These are phyloP conservation scores for Brachionus calyciflorus DNA, from an alignment of 1,140 invertebrate species.

Conservation along the genomic window DNA sequence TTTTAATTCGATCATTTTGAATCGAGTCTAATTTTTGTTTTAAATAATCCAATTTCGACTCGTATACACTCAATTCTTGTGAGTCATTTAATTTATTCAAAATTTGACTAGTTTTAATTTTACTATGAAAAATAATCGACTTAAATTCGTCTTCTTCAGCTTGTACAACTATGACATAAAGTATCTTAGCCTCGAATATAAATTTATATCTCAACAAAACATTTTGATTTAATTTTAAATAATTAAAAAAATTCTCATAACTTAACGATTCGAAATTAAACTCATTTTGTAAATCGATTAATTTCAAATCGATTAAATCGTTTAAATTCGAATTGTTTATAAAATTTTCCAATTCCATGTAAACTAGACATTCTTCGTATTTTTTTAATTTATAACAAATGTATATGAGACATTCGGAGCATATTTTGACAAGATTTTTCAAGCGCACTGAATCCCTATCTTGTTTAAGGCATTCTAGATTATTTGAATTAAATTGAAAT, in stretches of 20 bases:
- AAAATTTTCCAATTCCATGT: slow-evolving; percentile 37
- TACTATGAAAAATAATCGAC: neutral
- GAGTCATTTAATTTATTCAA: neutral
- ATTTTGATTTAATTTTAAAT: neutral
- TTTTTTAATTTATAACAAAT: slow-evolving; percentile 15
- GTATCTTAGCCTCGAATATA: slow-evolving; percentile 26
- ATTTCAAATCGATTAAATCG: slow-evolving; percentile 19
- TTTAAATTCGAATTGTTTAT: slow-evolving; percentile 5
- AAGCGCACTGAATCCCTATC: neutral
- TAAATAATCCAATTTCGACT: neutral
- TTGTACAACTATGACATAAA: slow-evolving; percentile 2
- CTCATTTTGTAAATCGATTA: slow-evolving; percentile 11
- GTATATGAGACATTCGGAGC: slow-evolving; percentile 19
- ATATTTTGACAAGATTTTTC: neutral
- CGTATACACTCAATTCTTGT: neutral
- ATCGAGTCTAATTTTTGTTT: neutral
- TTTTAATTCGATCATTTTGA: neutral
- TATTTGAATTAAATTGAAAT: neutral
- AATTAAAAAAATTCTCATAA: slow-evolving; percentile 13
- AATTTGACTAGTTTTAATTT: neutral
- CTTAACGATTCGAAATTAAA: slow-evolving; percentile 11
- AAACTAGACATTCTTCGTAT: slow-evolving; percentile 20
- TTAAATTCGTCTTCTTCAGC: neutral
- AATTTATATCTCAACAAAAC: slow-evolving; percentile 11
- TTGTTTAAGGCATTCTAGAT: slow-evolving; percentile 15